Base-by-base conservation (phyloP, 1,140 invertebrate genomes). In the Penaeus japonicus region DNA sequence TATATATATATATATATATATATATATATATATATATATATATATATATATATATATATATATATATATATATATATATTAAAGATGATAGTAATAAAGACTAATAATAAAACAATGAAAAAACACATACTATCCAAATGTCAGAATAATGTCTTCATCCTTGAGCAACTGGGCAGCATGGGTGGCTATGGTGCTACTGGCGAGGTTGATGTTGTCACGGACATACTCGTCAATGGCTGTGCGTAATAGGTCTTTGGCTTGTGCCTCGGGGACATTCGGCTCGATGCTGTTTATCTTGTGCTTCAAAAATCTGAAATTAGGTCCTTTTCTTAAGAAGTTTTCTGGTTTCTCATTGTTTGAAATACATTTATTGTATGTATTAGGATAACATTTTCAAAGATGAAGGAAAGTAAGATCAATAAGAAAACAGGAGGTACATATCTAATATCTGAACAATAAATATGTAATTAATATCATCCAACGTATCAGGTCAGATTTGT, bases 201-300 rank as follows among this genome's bases (percentile, higher is more conserved):
- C 88, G 27, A 89, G 78, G 83, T 47, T 80, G 27, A 89, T 89
- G 55, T 89, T 81, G 22, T 89, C 83, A 18, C 47, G 32, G 27
- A 89, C 65, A 47, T 73, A 89, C 12, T 80, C 54, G 24, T 89
- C 65, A 57, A 89, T 89, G 22, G 84, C 57, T 53, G 78, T 70
- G 35, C 83, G 89, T 54, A 89, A 22, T n/a, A 81, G 53, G 53
- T 85, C 89, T 62, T 89, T 89, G 12, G 89, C 89, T 83, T 89
- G 89, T 18, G 75, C 84, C 55, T 89, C 89, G 5, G 89, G 89
- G 18, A 85, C 84, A n/a, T 4, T 35, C 0, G 79, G 77, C 22
- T 82, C 83, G 39, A 89, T 86, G 47, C 84, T 85, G 65, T 89
- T 89, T 18, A 89, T 65, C 54, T 89, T 82, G 18, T 86, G 83